Evolutionary conservation across 2,113 vertebrate genomes (phyloP), one percentile per base, ranked within the genome.

Genomic region (Dicaeum eximium): DNA sequence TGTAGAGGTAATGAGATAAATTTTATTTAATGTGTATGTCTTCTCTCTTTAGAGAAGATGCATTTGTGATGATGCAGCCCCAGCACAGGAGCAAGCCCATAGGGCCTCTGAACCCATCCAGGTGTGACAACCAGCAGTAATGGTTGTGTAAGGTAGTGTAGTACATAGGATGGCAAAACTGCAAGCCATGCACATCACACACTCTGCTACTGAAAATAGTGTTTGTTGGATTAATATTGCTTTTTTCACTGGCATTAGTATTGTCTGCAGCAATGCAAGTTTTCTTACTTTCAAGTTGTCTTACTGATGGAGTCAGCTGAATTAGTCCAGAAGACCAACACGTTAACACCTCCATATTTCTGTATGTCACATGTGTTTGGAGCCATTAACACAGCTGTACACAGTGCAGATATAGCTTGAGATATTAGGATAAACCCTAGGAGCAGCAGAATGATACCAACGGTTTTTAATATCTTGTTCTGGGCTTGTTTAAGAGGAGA

Each of bases 351-450:
- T 56, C 7, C 7, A 8, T 11, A 6, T 14, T 71, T 23, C 70
- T 79, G 11, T 9, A 7, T n/a, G 15, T 30, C 35, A 20, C 0
- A 0, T 20, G 9, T 2, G 0, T 72, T 64, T 77, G 70, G 6
- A 88, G 27, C 3, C 27, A 51, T 25, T 75, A 71, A 58, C 22
- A 30, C 6, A 75, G 38, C 7, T 47, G 24, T 30, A 31, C 1
- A 3, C 16, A 47, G 11, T 5, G 33, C 30, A 64, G 28, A 25
- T 20, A 11, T 0, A 37, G 14, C 8, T 33, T 47, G 33, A 79
- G 85, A 64, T 10, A 30, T 40, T 78, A 44, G 15, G 9, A 58
- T 22, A 51, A 5, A 35, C 7, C 27, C 6, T 13, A 47, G 13
- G 12, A 25, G 11, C 18, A 78, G 30, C 35, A 70, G 56, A 54